Conservation (phyloP, 2,797 vertebrate genomes). For the Crenuchus spilurus region DNA sequence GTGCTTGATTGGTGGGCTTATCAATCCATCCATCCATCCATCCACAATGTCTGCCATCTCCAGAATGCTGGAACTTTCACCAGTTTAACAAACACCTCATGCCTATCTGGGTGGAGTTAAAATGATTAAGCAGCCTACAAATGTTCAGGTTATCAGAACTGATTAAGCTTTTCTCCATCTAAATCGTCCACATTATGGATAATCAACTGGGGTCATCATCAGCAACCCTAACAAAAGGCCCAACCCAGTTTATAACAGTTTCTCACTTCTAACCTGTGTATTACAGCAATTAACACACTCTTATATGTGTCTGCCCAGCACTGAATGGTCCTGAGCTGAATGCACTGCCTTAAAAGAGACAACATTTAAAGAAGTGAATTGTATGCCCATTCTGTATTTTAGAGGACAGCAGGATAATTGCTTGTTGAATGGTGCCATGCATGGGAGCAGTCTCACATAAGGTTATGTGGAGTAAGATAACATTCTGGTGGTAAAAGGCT, state of each 20-base stretch:
- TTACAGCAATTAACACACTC: neutral
- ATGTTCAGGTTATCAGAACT: no score
- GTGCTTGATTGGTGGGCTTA: no score
- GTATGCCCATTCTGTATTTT: neutral
- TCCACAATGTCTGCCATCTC: no score
- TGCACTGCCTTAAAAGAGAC: constrained; percentile 1
- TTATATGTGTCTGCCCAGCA: neutral
- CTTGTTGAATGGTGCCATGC: constrained; percentile 25
- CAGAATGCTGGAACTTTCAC: no score
- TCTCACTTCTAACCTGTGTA: neutral
- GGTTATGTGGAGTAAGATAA: constrained; percentile 45
- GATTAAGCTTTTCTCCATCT: no score
- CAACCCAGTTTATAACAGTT: neutral
- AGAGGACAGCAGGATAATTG: constrained; percentile 16
- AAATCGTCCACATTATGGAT: neutral
- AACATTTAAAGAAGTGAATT: neutral
- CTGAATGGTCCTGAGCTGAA: constrained; percentile 6
- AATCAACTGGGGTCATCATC: neutral
- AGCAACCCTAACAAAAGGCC: neutral
- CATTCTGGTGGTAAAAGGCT: constrained; percentile 36
- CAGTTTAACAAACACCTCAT: no score
- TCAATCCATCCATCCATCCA: no score
- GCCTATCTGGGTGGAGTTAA: no score
- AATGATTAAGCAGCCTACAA: no score
- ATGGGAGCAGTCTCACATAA: constrained; percentile 14